phyloP scores from a whole-genome alignment of 2,797 vertebrate genomes.

The Platalea minor region DNA sequence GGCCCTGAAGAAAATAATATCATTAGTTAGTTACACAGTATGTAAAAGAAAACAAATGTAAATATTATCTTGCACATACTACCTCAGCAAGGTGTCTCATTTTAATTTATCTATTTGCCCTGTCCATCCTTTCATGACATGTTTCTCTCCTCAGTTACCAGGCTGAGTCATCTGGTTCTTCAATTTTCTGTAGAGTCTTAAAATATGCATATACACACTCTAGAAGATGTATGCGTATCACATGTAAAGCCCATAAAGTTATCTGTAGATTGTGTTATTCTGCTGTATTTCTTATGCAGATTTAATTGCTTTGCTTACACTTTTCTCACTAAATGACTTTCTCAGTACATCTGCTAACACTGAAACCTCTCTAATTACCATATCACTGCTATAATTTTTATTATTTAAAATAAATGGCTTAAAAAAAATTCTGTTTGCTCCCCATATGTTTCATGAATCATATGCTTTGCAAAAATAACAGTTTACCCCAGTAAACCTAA shows the following conservation, averaged over 20 bases:
- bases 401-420: background rate
- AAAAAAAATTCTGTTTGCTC: background rate
- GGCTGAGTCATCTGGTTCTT: background rate
- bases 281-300: conserved; percentile 1
- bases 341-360: conserved; percentile 1
- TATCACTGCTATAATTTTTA: background rate
- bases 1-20: background rate
- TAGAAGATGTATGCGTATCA: background rate
- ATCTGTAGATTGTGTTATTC: background rate
- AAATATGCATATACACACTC: background rate
- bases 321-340: background rate
- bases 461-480: background rate
- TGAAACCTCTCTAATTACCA: background rate
- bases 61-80: background rate
- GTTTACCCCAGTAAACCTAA: background rate
- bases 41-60: background rate
- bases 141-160: background rate
- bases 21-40: background rate
- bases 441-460: background rate
- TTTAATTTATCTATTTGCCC: background rate
- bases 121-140: background rate
- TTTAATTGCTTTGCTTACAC: background rate
- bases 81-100: background rate
- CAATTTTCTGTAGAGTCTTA: background rate
- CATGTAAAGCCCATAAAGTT: background rate